Evolutionary conservation across 2,113 vertebrate genomes (phyloP), one percentile per base, ranked within the genome.

Genomic region (Drymodes brunneopygia): DNA sequence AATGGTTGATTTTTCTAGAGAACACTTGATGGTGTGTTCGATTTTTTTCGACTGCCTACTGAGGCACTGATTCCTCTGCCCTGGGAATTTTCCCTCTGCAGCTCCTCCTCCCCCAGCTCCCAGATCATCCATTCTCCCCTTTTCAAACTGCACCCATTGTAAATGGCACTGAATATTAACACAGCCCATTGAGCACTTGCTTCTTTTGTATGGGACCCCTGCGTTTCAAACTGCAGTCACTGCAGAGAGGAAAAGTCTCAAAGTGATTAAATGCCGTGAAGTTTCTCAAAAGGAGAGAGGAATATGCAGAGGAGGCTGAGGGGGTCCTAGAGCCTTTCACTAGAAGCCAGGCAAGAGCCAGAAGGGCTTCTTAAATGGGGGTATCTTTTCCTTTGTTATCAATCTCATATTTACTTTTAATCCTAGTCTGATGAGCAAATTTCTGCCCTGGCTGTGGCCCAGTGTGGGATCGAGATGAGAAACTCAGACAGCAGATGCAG

Each of bases 131-230:
- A 95, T 97, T 96, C 94, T 95, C 86, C 92, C 91, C 96, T 94
- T 98, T 97, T 97, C 96, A 98, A 97, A 93, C 82, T 70, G 88
- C 96, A 91, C 75, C 93, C 95, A 95, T 92, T 98, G 96, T 98
- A 97, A 97, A 88, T 12, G 79, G 93, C 92, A 92, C 93, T 95
- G 97, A 97, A 98, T 97, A 97, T 97, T 97, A 98, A 98, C 97
- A 97, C 42, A 97, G 89, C 61, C 95, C 92, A 94, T 96, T 97
- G 95, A 97, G 96, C 94, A 47, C 92, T 86, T 31, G 80, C 77
- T 61, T 47, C 90, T 97, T 97, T 97, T 98, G 95, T 98, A 98
- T 84, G 85, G 94, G 96, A 94, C 92, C 92, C 85, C 94, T 72
- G 94, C 93, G 85, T 97, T 97, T 98, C 97, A 95, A 97, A 97